phyloP scores from a whole-genome alignment of 2,113 vertebrate genomes.

The Pygoscelis antarcticus region DNA sequence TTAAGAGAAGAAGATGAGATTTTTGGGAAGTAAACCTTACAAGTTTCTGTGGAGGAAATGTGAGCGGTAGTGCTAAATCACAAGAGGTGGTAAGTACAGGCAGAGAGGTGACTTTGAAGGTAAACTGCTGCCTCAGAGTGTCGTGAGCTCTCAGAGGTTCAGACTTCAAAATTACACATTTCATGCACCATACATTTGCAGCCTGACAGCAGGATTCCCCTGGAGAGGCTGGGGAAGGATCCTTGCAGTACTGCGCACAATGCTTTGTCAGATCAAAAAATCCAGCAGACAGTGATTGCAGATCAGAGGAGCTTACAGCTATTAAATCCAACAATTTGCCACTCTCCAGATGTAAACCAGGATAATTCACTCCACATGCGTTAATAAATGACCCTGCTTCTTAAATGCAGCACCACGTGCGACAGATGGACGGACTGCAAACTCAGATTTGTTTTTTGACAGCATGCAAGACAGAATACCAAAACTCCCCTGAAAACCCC shows the following conservation, averaged over 20 bases:
- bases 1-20: neutral
- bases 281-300: neutral
- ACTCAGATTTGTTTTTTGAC: neutral
- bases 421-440: neutral
- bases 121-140: neutral
- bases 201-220: constrained; percentile 16
- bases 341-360: neutral
- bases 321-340: neutral
- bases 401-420: fast-evolving
- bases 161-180: neutral
- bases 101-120: neutral
- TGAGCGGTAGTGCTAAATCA: neutral
- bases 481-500: neutral
- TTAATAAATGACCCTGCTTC: neutral
- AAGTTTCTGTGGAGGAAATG: neutral
- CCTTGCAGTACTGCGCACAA: neutral
- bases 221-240: neutral
- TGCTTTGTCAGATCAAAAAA: neutral
- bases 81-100: neutral
- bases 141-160: neutral
- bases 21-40: neutral
- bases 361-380: neutral
- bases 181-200: neutral
- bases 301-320: constrained; percentile 2
- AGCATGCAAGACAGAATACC: fast-evolving